Percentiles rank a stretch among this genome's conserved stretches.
These are phyloP conservation scores for Laticauda laticaudata DNA, from an alignment of 2,113 vertebrate species.

Conservation along the genomic window DNA sequence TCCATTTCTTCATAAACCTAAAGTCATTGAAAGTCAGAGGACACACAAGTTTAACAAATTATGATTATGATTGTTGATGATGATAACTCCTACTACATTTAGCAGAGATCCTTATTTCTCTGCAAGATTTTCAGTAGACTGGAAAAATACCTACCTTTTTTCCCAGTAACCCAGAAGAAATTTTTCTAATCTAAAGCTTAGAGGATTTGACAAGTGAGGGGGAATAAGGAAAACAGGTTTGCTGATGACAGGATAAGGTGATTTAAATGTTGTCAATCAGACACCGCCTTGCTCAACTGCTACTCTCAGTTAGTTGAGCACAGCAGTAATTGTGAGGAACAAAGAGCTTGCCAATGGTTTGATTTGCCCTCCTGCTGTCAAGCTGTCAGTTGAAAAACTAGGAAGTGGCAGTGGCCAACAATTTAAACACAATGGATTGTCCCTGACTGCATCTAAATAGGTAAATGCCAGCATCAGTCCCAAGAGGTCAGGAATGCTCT, in stretches of 20 bases:
- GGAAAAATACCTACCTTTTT: not conserved
- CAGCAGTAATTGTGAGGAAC: constrained; percentile 60
- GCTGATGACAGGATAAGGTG: constrained; percentile 39
- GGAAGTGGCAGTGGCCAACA: constrained; percentile 43
- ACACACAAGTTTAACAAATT: not conserved
- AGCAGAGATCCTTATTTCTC: not conserved
- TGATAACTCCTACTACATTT: not conserved
- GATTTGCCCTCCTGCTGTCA: constrained; percentile 57
- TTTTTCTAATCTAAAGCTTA: constrained; percentile 7
- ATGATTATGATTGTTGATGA: not conserved
- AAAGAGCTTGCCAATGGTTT: constrained; percentile 56
- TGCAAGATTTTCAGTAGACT: not conserved
- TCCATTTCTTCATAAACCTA: not conserved
- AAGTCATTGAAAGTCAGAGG: not conserved
- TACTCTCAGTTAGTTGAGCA: constrained; percentile 61
- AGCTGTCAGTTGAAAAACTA: constrained; percentile 56
- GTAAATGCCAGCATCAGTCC: constrained; percentile 26
- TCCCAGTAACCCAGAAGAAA: not conserved
- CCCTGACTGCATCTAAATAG: constrained; percentile 45
- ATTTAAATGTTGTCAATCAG: constrained; percentile 47
- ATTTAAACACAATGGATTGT: constrained; percentile 51
- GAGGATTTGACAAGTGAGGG: not conserved
- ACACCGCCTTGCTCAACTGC: constrained; percentile 47
- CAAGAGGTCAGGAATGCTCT: constrained; percentile 16
- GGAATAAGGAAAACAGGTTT: not conserved